These are phyloP conservation scores for Tenthredo distinguenda DNA, from an alignment of 2,888 invertebrate species.

Conservation along the genomic window DNA sequence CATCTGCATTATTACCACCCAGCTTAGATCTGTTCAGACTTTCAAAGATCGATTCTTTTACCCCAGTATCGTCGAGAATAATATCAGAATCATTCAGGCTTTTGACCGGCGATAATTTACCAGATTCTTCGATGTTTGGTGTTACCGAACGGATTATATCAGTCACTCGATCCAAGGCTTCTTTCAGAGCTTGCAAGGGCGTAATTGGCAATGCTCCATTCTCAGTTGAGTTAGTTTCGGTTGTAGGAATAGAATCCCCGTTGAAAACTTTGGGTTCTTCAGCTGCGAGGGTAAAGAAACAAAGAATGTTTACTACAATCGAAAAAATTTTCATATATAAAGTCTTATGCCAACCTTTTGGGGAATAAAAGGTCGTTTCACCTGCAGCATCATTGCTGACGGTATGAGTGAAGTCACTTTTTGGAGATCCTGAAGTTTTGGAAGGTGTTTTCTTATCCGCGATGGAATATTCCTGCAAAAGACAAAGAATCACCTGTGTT, in stretches of 20 bases:
- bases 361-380: neutral
- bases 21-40: conserved; percentile 59
- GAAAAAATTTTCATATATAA: neutral
- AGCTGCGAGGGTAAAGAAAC: neutral
- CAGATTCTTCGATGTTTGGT: conserved; percentile 51
- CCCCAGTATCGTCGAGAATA: conserved; percentile 49
- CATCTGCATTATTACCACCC: conserved; percentile 55
- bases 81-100: conserved; percentile 39
- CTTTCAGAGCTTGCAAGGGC: conserved; percentile 64
- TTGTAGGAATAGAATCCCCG: neutral
- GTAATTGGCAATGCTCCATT: conserved; percentile 48
- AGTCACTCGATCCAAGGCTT: conserved; percentile 70
- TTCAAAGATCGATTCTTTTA: conserved; percentile 62
- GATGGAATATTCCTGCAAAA: conserved; percentile 15
- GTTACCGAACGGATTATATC: conserved; percentile 64
- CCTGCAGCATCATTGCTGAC: conserved; percentile 50
- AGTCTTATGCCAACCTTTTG: neutral
- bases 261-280: neutral
- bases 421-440: conserved; percentile 50
- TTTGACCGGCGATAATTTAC: conserved; percentile 44
- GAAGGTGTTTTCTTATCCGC: conserved; percentile 3
- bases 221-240: neutral
- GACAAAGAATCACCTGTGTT: neutral
- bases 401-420: conserved; percentile 59
- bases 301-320: neutral